These are phyloP conservation scores for Nannobrachium achirus DNA, from an alignment of 2,113 vertebrate species.

Conservation along the genomic window DNA sequence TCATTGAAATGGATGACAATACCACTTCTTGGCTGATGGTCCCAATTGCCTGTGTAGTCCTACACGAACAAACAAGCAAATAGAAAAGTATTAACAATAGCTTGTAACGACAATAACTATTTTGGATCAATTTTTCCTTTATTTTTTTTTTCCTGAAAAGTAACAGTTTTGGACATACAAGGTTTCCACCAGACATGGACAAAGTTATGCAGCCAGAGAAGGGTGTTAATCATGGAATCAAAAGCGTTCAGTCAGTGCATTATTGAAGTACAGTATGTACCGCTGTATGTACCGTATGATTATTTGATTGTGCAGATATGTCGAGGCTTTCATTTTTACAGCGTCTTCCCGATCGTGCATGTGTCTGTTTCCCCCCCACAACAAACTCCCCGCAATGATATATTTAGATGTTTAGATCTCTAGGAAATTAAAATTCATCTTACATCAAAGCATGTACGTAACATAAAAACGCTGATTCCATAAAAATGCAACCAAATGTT, in stretches of 20 bases:
- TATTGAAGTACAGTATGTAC: slow-evolving; percentile 34
- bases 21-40: no score
- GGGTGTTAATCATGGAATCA: slow-evolving; percentile 30
- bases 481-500: slow-evolving; percentile 47
- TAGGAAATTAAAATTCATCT: slow-evolving; percentile 62
- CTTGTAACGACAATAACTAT: not conserved
- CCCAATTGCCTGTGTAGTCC: no score
- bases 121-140: not conserved
- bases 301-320: slow-evolving; percentile 58
- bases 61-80: no score
- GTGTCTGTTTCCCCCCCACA: slow-evolving; percentile 30
- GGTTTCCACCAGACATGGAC: no score
- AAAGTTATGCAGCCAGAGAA: no score
- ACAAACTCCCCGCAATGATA: slow-evolving; percentile 19
- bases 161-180: no score
- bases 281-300: slow-evolving; percentile 19
- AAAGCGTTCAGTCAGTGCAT: slow-evolving; percentile 38
- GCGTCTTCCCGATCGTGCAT: not conserved
- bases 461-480: slow-evolving; percentile 64
- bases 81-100: not conserved
- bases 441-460: slow-evolving; percentile 58
- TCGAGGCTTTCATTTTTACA: slow-evolving; percentile 54
- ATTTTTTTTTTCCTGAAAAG: no score
- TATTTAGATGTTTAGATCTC: slow-evolving; percentile 52
- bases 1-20: no score